Conservation (phyloP, 2,113 vertebrate genomes). For the Antechinus stuartii region DNA sequence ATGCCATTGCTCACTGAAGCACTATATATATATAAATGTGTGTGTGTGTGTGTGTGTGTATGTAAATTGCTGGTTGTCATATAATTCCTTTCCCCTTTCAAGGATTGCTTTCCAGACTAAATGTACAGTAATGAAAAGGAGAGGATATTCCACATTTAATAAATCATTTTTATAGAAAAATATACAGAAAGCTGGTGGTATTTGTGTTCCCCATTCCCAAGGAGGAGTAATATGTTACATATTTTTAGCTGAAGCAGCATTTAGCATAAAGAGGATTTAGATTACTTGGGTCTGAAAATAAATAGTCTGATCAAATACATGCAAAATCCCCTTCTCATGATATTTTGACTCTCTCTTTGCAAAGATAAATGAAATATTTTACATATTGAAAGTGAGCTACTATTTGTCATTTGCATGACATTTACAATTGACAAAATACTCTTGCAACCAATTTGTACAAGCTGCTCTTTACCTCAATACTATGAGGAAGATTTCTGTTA, state of each 20-base stretch:
- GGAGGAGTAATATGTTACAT: slow-evolving; percentile 67
- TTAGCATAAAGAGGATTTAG: slow-evolving; percentile 9
- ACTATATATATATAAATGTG: neutral
- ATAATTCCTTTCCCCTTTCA: slow-evolving; percentile 76
- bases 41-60: too few species aligned
- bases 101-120: slow-evolving; percentile 77
- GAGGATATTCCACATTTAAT: slow-evolving; percentile 77
- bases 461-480: neutral
- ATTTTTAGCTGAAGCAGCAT: slow-evolving; percentile 60
- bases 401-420: neutral
- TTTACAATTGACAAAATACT: slow-evolving; percentile 40
- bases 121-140: slow-evolving; percentile 79
- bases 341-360: slow-evolving; percentile 41
- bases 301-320: slow-evolving; percentile 33
- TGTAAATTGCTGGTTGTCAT: slow-evolving; percentile 77
- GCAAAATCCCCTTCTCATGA: neutral
- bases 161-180: slow-evolving; percentile 80
- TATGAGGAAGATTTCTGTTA: neutral
- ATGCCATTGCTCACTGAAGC: slow-evolving; percentile 80
- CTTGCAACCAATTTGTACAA: slow-evolving; percentile 18
- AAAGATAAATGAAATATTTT: neutral
- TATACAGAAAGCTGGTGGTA: slow-evolving; percentile 60
- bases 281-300: slow-evolving; percentile 13
- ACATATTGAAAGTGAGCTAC: slow-evolving; percentile 25
- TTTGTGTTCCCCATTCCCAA: slow-evolving; percentile 56